Evolutionary conservation across 1,140 invertebrate genomes (phyloP).

Genomic region (Calephelis virginiensis): DNA sequence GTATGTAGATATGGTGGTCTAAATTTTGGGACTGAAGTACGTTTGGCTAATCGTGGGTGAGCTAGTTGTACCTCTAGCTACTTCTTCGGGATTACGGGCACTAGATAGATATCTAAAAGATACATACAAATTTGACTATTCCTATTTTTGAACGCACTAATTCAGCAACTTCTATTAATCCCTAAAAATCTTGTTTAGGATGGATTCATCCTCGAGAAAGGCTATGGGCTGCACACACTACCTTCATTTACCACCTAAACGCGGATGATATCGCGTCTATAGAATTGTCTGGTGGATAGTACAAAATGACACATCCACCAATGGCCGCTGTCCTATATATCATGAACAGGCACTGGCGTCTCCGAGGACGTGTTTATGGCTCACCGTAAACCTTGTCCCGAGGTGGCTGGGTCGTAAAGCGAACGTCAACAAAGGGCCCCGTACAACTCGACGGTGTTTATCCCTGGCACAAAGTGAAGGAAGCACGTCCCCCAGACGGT

Average conservation of each 20-base stretch:
- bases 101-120: too few relatives aligned
- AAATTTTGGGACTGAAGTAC: too few relatives aligned
- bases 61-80: too few relatives aligned
- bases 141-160: too few relatives aligned
- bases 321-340: conserved; percentile 1
- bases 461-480: conserved; percentile 69
- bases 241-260: too few relatives aligned
- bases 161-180: too few relatives aligned
- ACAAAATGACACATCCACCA: not conserved
- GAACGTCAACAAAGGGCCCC: conserved; percentile 68
- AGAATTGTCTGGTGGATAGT: not conserved
- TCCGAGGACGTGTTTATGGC: conserved; percentile 44
- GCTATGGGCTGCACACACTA: not conserved
- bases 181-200: too few relatives aligned
- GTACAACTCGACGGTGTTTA: conserved; percentile 60
- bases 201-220: not conserved
- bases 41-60: too few relatives aligned
- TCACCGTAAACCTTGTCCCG: conserved; percentile 48
- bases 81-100: too few relatives aligned
- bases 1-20: not conserved
- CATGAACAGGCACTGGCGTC: conserved; percentile 25
- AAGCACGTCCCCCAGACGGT: conserved; percentile 65
- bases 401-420: conserved; percentile 58
- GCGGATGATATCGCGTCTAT: not conserved
- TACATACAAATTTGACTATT: too few relatives aligned